These are phyloP conservation scores for Parazoanthus atlanticus DNA, from an alignment of 92 coral and sea anemone species.

Conservation along the genomic window DNA sequence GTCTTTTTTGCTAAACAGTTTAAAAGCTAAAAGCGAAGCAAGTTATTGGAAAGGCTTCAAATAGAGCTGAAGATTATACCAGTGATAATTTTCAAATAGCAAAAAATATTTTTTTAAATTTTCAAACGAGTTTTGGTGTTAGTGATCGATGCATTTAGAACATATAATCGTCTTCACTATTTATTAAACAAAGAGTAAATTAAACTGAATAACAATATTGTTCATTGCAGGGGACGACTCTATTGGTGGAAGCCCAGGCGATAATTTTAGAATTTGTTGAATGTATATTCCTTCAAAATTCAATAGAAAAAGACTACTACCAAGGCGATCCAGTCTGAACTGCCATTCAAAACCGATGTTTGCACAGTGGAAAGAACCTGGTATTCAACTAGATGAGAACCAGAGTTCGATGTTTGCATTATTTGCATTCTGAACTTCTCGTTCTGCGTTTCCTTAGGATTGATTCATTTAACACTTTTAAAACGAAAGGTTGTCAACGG, in stretches of 20 bases:
- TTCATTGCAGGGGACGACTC: not conserved
- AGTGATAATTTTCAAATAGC: too few species aligned
- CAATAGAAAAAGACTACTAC: too few species aligned
- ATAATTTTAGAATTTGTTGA: not conserved
- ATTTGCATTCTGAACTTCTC: not conserved
- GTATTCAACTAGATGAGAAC: not conserved
- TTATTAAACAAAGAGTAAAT: too few species aligned
- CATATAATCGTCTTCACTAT: too few species aligned
- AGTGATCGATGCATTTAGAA: not conserved
- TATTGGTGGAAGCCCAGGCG: not conserved
- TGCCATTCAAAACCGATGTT: not conserved
- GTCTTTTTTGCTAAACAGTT: too few species aligned
- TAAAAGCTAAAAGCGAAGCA: too few species aligned
- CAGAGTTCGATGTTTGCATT: not conserved
- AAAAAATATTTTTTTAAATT: too few species aligned
- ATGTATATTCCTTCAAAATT: too few species aligned
- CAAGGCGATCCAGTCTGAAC: too few species aligned
- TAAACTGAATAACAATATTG: too few species aligned
- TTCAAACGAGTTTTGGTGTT: too few species aligned
- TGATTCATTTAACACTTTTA: not conserved
- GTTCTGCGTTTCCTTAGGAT: not conserved
- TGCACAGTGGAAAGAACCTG: not conserved
- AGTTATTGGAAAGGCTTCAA: not conserved
- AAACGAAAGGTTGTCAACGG: not conserved
- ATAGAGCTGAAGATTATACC: too few species aligned